These are phyloP conservation scores for Paracentrotus lividus DNA, from an alignment of 53 echinoderm and acorn worm genomes.

Conservation along the genomic window DNA sequence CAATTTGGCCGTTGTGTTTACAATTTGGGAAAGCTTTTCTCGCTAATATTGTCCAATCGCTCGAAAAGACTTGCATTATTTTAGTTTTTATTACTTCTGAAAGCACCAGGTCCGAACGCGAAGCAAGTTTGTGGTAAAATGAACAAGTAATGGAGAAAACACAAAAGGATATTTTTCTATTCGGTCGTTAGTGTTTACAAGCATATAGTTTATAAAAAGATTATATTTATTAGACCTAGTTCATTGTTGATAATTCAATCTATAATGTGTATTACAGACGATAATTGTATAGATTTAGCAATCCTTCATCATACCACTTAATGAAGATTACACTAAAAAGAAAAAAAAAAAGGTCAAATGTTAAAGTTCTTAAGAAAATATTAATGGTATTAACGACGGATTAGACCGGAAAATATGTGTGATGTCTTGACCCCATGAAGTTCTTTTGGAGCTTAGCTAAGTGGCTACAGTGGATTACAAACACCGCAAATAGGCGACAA, in stretches of 20 bases:
- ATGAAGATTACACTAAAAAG: too few relatives aligned
- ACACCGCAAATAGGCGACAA: constrained; percentile 45
- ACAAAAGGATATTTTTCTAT: too few relatives aligned
- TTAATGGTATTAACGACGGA: neutral
- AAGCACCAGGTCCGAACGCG: neutral
- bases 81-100: neutral
- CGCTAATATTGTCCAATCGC: neutral
- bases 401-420: neutral
- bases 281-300: too few relatives aligned
- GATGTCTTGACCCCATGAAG: constrained; percentile 37
- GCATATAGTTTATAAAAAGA: too few relatives aligned
- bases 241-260: too few relatives aligned
- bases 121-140: neutral
- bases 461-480: constrained; percentile 39
- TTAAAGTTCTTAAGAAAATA: neutral
- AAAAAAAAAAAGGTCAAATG: neutral
- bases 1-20: neutral
- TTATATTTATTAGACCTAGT: too few relatives aligned
- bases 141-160: too few relatives aligned
- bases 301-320: too few relatives aligned
- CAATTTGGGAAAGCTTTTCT: neutral
- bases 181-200: too few relatives aligned
- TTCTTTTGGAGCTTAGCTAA: constrained; percentile 44
- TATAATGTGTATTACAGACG: too few relatives aligned
- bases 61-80: neutral